phyloP scores from a whole-genome alignment of 1,140 invertebrate genomes.

The Anastrepha ludens region DNA sequence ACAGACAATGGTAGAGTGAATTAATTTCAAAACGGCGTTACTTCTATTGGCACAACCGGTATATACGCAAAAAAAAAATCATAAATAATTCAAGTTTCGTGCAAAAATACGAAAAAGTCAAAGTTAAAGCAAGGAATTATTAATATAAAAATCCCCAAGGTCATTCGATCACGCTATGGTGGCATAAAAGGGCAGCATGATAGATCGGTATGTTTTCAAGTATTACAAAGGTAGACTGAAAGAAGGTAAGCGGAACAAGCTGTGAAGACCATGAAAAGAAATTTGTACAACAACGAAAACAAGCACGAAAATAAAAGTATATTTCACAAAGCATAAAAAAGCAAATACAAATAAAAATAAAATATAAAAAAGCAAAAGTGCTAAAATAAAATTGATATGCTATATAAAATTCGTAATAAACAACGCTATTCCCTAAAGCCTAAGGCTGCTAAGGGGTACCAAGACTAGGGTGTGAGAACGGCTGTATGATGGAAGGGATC shows the following conservation, averaged over 20 bases:
- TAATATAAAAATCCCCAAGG: background rate
- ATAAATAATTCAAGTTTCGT: background rate
- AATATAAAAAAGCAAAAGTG: background rate
- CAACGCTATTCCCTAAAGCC: too few species aligned
- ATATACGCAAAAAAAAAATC: too few species aligned
- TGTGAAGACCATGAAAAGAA: constrained; percentile 22
- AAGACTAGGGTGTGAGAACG: too few species aligned
- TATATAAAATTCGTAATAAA: too few species aligned
- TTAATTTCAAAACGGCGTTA: too few species aligned
- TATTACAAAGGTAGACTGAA: background rate
- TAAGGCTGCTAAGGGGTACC: too few species aligned
- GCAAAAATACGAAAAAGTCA: background rate
- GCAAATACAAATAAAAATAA: background rate
- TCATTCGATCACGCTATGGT: constrained; percentile 3
- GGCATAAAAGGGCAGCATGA: background rate
- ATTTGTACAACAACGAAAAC: background rate
- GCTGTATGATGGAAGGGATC: background rate
- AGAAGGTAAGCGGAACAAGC: background rate
- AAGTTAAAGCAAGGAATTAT: background rate
- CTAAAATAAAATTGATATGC: background rate
- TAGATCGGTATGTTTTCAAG: background rate
- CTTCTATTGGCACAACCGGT: too few species aligned
- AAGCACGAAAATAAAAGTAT: background rate
- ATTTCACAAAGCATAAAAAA: background rate
- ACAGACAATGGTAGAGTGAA: too few species aligned